phyloP scores from a whole-genome alignment of 2,113 vertebrate species.

The Solenodon paradoxus region DNA sequence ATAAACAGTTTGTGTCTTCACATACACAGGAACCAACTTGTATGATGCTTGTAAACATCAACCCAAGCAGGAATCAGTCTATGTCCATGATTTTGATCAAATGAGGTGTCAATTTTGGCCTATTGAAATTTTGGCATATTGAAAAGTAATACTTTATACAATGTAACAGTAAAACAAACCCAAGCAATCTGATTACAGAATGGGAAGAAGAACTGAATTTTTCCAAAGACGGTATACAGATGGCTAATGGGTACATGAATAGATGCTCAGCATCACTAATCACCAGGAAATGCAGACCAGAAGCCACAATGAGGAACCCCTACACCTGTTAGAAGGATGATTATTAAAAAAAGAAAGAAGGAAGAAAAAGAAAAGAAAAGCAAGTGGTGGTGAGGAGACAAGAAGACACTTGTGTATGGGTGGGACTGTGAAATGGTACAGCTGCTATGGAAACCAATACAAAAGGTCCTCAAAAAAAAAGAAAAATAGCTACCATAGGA shows the following conservation, averaged over 20 bases:
- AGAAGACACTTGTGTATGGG: neutral
- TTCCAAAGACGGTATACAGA: neutral
- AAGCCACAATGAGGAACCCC: neutral
- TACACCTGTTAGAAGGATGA: neutral
- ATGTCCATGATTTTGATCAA: neutral
- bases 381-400: neutral
- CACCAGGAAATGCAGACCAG: neutral
- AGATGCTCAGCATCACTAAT: neutral
- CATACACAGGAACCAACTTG: slow-evolving; percentile 70
- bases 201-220: neutral
- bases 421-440: neutral
- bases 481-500: neutral
- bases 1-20: slow-evolving; percentile 67
- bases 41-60: slow-evolving; percentile 44
- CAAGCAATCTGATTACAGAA: neutral
- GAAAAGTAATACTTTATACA: slow-evolving; percentile 26
- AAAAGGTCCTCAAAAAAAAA: neutral
- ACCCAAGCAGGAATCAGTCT: slow-evolving; percentile 5
- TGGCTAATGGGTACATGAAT: neutral
- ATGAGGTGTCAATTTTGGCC: slow-evolving; percentile 67
- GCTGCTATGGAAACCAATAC: neutral
- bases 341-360: neutral
- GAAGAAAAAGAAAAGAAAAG: neutral
- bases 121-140: neutral
- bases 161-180: neutral